Evolutionary conservation across 2,113 vertebrate species (phyloP), one percentile per base, ranked within the genome.

Genomic region (Toxotes jaculatrix): DNA sequence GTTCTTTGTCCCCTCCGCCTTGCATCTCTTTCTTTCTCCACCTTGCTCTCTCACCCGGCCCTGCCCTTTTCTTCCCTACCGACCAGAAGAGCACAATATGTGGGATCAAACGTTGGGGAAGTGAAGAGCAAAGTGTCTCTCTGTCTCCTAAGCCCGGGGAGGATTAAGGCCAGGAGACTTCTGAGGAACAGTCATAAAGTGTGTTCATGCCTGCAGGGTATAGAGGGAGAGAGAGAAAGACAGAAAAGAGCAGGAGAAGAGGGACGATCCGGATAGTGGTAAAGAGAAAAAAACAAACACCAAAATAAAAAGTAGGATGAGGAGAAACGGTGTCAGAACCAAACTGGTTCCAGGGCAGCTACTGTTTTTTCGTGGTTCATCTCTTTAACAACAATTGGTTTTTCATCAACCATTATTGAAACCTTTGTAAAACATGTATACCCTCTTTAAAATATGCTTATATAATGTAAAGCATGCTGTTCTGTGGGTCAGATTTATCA

Each of bases 71-170:
- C 31, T 57, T 76, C 66, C 68, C 77, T 64, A 60, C 70, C 16
- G 36, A 53, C 77, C 53, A 79, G 79, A 82, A 27, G 61, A 83
- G 49, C 43, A 61, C 69, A 87, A 80, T 84, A 87, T 84, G 82
- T 77, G 82, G 71, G 86, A 87, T 90, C 88, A 91, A 82, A 84
- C 80, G 17, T 60, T 9, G 0, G 60, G 74, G 77, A 87, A 83
- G 73, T 43, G 19, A 77, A 56, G 45, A 84, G 90, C 74, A 86
- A 87, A 90, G 82, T 85, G 78, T 82, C 76, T 78, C 57, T 53
- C 40, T 88, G 82, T 85, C 62, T 73, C 78, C 31, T 69, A 56
- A 80, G 57, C 78, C 77, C 9, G 13, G 61, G 49, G 40, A 79
- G 86, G 68, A 62, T 83, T 83, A 83, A 34, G 55, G 63, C 81